phyloP scores from a whole-genome alignment of 1,140 invertebrate species.

The Metopolophium dirhodum region DNA sequence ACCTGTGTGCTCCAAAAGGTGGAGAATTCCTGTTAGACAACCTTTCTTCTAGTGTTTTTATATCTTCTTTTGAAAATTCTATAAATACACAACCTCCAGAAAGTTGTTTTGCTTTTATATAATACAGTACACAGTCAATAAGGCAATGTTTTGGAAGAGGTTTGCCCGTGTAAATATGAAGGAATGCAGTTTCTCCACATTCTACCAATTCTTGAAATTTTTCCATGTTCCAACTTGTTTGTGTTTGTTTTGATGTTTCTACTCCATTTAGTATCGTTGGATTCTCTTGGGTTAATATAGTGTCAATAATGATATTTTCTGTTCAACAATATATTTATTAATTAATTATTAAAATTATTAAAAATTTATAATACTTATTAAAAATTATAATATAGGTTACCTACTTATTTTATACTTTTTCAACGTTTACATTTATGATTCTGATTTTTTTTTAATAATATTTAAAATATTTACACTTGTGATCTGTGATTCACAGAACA shows the following conservation, averaged over 20 bases:
- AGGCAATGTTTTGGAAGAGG: not conserved
- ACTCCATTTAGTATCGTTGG: not conserved
- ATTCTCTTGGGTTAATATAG: not conserved
- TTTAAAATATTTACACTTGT: not conserved
- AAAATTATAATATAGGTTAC: not conserved
- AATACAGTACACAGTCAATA: slow-evolving; percentile 30
- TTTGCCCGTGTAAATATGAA: slow-evolving; percentile 18
- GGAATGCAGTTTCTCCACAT: slow-evolving; percentile 27
- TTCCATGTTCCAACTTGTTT: not conserved
- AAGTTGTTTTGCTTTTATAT: not conserved
- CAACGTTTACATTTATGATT: not conserved
- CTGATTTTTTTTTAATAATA: not conserved
- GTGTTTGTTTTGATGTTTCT: slow-evolving; percentile 36
- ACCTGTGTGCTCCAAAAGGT: not conserved
- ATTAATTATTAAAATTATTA: too few species aligned
- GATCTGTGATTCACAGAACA: not conserved
- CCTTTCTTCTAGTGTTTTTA: slow-evolving; percentile 44
- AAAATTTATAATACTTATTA: not conserved
- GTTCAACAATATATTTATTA: not conserved
- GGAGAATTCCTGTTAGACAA: slow-evolving; percentile 31
- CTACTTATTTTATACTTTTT: too few species aligned
- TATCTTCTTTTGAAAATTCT: not conserved
- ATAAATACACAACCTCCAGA: not conserved
- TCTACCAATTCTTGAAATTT: not conserved
- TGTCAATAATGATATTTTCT: not conserved